Conservation (phyloP, 2,113 vertebrate species). For the Ammodytes dubius region DNA sequence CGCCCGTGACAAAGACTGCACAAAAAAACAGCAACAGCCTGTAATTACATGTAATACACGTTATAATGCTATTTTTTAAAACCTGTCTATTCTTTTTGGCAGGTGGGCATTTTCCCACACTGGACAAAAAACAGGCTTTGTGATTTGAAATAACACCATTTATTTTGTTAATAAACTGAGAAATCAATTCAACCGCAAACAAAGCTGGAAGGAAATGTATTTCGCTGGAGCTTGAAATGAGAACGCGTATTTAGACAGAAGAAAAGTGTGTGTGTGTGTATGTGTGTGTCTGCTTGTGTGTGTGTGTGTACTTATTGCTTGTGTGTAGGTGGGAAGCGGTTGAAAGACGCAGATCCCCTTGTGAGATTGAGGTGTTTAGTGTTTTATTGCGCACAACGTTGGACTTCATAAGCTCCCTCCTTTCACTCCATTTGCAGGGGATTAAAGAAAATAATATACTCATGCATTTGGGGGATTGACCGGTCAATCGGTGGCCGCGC, state of each 20-base stretch:
- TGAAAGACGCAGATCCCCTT: conserved; percentile 63
- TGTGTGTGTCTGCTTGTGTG: conserved; percentile 19
- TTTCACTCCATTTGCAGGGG: conserved; percentile 62
- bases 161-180: conserved; percentile 66
- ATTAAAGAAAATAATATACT: conserved; percentile 74
- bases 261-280: conserved; percentile 13
- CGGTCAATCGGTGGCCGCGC: conserved; percentile 48
- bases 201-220: conserved; percentile 56
- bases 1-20: background rate
- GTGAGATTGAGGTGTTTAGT: conserved; percentile 67
- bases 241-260: conserved; percentile 53
- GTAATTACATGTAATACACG: conserved; percentile 48
- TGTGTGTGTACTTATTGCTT: conserved; percentile 1
- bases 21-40: conserved; percentile 6
- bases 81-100: conserved; percentile 38
- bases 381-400: conserved; percentile 69
- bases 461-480: conserved; percentile 61
- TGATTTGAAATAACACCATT: conserved; percentile 45
- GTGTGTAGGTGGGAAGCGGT: conserved; percentile 43
- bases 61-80: conserved; percentile 22
- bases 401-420: conserved; percentile 62
- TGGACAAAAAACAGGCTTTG: conserved; percentile 34
- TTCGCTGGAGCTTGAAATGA: conserved; percentile 66
- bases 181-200: conserved; percentile 63
- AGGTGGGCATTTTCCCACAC: conserved; percentile 21